Evolutionary conservation across 2,888 invertebrate genomes (phyloP).

Genomic region (Halictus ligatus): DNA sequence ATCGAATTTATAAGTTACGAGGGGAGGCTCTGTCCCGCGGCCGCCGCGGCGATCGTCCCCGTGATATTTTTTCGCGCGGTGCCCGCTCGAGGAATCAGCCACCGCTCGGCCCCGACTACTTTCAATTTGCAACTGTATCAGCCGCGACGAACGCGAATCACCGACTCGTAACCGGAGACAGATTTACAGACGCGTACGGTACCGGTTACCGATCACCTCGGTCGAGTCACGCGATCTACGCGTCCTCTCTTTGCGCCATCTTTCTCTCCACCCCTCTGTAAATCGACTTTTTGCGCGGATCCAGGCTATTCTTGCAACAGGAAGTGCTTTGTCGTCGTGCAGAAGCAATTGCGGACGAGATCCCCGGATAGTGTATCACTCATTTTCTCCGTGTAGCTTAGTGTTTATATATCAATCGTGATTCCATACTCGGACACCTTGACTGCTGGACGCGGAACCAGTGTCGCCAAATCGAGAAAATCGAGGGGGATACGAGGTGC

Average conservation of each 20-base stretch:
- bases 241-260: neutral
- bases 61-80: neutral
- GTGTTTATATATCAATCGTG: neutral
- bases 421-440: neutral
- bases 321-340: neutral
- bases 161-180: constrained; percentile 56
- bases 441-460: too few relatives aligned
- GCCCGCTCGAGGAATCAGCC: neutral
- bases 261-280: neutral
- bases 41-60: neutral
- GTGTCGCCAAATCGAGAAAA: too few relatives aligned
- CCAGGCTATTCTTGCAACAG: neutral
- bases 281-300: neutral
- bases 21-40: constrained; percentile 14
- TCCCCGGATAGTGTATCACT: neutral
- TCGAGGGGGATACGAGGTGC: too few relatives aligned
- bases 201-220: neutral
- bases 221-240: constrained; percentile 7
- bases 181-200: constrained; percentile 41
- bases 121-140: constrained; percentile 69
- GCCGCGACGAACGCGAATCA: constrained; percentile 48
- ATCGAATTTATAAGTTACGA: constrained; percentile 74
- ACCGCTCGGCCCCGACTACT: constrained; percentile 22
- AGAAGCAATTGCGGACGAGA: neutral
- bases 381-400: neutral